Evolutionary conservation across 2,113 vertebrate genomes (phyloP).

Genomic region (Orientallactaga bullata): DNA sequence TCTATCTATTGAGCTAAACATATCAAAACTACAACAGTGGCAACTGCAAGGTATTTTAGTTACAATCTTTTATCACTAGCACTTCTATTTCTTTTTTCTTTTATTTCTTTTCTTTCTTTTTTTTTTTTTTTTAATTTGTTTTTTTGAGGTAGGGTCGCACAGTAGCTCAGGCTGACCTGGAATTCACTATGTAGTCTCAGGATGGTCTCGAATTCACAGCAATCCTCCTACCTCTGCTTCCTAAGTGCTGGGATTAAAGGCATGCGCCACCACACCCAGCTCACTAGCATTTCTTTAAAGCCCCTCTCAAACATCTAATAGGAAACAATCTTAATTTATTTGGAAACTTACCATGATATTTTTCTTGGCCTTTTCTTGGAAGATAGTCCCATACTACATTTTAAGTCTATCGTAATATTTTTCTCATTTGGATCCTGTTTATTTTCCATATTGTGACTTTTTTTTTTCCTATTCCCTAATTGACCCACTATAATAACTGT

Average conservation of each 20-base stretch:
- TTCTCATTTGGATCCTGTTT: slow-evolving; percentile 61
- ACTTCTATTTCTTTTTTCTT: not conserved
- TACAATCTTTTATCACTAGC: not conserved
- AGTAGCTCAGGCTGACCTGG: no score
- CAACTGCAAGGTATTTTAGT: not conserved
- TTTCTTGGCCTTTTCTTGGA: slow-evolving; percentile 17
- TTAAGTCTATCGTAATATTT: slow-evolving; percentile 47
- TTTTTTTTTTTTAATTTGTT: no score
- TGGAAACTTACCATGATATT: not conserved
- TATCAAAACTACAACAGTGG: not conserved
- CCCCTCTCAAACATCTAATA: not conserved
- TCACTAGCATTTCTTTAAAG: no score
- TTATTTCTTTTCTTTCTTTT: no score
- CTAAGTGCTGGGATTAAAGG: no score
- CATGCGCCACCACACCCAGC: no score
- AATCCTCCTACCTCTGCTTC: no score
- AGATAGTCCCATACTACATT: not conserved
- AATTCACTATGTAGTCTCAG: no score
- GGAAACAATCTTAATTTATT: not conserved
- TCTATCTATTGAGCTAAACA: not conserved
- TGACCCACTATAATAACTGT: slow-evolving; percentile 49
- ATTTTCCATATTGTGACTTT: slow-evolving; percentile 48
- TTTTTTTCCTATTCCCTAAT: slow-evolving; percentile 10
- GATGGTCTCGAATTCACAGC: no score
- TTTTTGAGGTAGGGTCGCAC: no score